A percentile compares a stretch with the other conserved stretches of the same genome.
These are phyloP conservation scores for Notiomystis cincta DNA, from an alignment of 2,113 vertebrate species.

Conservation along the genomic window DNA sequence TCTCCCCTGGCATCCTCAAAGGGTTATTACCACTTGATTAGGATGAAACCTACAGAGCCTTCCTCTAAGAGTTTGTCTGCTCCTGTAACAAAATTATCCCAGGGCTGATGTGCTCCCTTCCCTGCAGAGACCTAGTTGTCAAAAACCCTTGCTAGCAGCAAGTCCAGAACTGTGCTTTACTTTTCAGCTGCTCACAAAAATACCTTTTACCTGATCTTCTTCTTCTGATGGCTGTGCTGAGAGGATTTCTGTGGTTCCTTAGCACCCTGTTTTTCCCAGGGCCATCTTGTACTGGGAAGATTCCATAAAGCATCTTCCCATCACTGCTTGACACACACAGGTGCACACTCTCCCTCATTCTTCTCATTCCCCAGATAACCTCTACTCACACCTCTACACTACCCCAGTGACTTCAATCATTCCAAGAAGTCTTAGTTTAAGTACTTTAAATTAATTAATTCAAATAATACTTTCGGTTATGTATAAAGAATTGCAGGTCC, in stretches of 20 bases:
- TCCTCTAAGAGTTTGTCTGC: background rate
- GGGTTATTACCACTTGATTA: background rate
- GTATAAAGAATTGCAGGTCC: background rate
- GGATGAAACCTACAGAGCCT: background rate
- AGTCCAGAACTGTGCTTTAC: background rate
- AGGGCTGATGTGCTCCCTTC: background rate
- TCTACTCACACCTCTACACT: background rate
- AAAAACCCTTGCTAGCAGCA: background rate
- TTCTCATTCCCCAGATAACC: background rate
- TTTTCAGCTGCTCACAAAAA: background rate
- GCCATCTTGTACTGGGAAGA: background rate
- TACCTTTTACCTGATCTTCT: background rate
- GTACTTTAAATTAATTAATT: background rate
- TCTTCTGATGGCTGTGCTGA: background rate
- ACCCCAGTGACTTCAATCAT: background rate
- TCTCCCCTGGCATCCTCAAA: background rate
- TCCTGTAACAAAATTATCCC: background rate
- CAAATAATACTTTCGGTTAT: background rate
- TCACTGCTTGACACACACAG: accelerated
- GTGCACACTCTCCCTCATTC: background rate
- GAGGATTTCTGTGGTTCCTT: background rate
- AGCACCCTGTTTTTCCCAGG: background rate
- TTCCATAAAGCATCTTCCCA: background rate
- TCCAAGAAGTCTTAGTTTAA: background rate
- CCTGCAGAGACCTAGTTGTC: background rate